Conservation (phyloP, 2,113 vertebrate species). For the Coptodon rendalli region DNA sequence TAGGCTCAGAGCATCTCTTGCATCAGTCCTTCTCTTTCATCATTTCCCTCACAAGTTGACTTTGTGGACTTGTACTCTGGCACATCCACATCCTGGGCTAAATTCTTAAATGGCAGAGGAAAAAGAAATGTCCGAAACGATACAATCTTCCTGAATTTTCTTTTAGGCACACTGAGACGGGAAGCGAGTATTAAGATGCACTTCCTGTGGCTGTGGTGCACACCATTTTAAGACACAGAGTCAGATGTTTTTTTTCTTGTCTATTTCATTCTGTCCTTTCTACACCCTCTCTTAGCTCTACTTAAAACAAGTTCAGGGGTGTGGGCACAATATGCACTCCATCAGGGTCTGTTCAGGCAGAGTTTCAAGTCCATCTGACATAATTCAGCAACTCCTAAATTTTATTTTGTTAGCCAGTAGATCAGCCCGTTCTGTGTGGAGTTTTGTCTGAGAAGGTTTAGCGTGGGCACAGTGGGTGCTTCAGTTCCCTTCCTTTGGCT, state of each 20-base stretch:
- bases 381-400: neutral
- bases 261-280: neutral
- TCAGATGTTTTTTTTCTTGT: neutral
- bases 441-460: neutral
- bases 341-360: neutral
- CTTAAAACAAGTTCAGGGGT: neutral
- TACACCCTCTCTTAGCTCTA: neutral
- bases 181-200: conserved; percentile 25
- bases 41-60: neutral
- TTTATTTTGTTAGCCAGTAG: neutral
- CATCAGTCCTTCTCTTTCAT: neutral
- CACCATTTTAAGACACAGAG: conserved; percentile 26
- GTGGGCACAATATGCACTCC: neutral
- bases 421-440: neutral
- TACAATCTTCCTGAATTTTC: conserved; percentile 54
- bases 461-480: neutral
- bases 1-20: neutral
- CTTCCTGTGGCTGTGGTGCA: conserved; percentile 31
- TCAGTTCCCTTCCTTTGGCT: conserved; percentile 44
- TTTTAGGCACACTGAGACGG: conserved; percentile 51
- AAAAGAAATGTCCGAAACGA: conserved; percentile 31
- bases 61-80: conserved; percentile 52
- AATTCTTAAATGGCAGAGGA: conserved; percentile 58
- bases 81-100: conserved; percentile 69
- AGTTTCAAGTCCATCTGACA: neutral